phyloP scores from a whole-genome alignment of 2,888 invertebrate genomes.

The Idaea dimidiata region DNA sequence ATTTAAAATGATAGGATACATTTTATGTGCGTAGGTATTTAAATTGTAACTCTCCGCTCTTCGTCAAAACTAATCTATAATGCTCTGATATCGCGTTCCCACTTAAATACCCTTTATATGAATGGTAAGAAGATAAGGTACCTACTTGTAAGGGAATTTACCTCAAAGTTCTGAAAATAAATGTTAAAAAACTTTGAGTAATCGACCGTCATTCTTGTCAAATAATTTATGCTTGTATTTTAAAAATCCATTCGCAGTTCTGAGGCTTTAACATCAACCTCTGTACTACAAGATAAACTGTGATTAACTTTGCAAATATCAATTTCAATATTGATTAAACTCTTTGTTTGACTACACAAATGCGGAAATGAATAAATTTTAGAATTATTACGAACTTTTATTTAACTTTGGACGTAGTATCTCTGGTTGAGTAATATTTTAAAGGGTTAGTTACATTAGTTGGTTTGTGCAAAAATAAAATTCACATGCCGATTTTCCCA shows the following conservation, averaged over 20 bases:
- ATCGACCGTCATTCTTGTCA: not conserved
- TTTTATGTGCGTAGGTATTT: too few relatives aligned
- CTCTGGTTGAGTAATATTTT: not conserved
- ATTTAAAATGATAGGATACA: too few relatives aligned
- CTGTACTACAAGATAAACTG: too few relatives aligned
- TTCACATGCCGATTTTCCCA: too few relatives aligned
- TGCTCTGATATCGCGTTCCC: too few relatives aligned
- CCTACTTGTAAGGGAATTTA: not conserved
- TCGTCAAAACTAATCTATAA: too few relatives aligned
- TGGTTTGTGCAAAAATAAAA: too few relatives aligned
- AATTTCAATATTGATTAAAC: not conserved
- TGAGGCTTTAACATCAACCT: not conserved
- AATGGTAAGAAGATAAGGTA: too few relatives aligned
- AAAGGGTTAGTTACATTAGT: not conserved
- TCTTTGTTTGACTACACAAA: not conserved
- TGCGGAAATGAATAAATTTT: not conserved
- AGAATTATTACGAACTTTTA: not conserved
- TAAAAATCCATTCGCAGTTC: not conserved
- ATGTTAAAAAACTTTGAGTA: not conserved
- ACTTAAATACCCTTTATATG: too few relatives aligned
- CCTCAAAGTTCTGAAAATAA: not conserved
- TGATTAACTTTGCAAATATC: too few relatives aligned
- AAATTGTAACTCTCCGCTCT: too few relatives aligned
- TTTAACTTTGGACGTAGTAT: not conserved
- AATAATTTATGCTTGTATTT: not conserved